Percentiles rank a stretch among this genome's conserved stretches.
Conservation (phyloP, 2,113 vertebrate genomes). For the Formicarius rufipectus region DNA sequence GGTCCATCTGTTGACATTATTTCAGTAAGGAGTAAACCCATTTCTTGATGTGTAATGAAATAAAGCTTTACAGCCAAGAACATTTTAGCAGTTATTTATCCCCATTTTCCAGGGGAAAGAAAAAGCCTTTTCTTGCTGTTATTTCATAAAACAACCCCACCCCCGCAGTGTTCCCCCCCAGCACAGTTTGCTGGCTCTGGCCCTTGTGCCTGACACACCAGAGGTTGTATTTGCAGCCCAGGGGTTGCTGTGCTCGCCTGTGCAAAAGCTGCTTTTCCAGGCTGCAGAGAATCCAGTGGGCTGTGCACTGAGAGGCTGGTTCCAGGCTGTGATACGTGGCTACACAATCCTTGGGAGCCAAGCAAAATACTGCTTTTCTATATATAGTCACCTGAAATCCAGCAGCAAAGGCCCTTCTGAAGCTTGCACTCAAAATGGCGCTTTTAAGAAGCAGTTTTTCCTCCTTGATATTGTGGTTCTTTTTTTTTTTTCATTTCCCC, state of each 20-base stretch:
- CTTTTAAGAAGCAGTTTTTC: not conserved
- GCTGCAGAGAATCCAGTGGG: not conserved
- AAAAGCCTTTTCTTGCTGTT: not conserved
- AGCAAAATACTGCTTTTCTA: constrained; percentile 61
- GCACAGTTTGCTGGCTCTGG: not conserved
- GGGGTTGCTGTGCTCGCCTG: not conserved
- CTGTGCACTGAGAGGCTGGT: constrained; percentile 29
- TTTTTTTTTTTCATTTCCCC: not conserved
- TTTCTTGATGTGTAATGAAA: not conserved
- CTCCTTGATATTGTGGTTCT: not conserved
- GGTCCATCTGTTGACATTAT: not conserved
- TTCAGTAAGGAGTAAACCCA: not conserved
- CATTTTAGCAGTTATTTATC: not conserved
- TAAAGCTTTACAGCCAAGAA: not conserved
- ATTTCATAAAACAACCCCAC: not conserved
- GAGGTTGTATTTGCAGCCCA: not conserved
- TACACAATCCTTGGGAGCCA: constrained; percentile 21
- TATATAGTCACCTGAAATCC: constrained; percentile 49
- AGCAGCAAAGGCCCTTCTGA: constrained; percentile 1
- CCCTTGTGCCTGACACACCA: not conserved
- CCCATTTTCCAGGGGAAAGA: not conserved
- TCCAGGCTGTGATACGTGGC: constrained; percentile 40
- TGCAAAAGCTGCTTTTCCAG: constrained; percentile 52
- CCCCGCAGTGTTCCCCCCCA: rapidly evolving
- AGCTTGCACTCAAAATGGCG: not conserved